Conservation (phyloP, 2,888 invertebrate genomes). For the Iselma pallidipennis region DNA sequence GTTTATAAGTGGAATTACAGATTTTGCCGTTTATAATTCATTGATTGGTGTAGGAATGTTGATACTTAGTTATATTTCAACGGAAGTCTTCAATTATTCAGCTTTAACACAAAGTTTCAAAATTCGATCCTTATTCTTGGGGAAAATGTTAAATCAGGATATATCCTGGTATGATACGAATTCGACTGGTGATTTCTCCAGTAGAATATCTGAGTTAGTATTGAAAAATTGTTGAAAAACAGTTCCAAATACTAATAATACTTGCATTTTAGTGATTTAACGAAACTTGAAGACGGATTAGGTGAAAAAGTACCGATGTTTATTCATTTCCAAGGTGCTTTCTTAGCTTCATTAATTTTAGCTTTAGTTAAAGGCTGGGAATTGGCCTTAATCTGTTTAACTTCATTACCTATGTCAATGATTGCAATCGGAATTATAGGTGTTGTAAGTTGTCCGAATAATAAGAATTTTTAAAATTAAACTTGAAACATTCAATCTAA, state of each 20-base stretch:
- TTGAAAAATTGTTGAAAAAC: not conserved
- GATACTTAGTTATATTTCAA: slow-evolving; percentile 65
- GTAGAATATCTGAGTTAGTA: slow-evolving; percentile 73
- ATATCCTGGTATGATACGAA: slow-evolving; percentile 74
- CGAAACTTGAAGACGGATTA: slow-evolving; percentile 80
- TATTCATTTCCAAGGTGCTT: slow-evolving; percentile 69
- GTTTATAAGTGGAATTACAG: slow-evolving; percentile 59
- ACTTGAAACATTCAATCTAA: not conserved
- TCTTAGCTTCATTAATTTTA: slow-evolving; percentile 70
- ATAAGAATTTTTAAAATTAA: not conserved
- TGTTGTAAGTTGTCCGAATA: slow-evolving; percentile 15
- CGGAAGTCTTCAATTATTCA: slow-evolving; percentile 70
- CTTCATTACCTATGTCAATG: slow-evolving; percentile 27
- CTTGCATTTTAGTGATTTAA: slow-evolving; percentile 62
- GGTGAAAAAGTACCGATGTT: slow-evolving; percentile 82
- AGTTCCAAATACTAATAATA: not conserved
- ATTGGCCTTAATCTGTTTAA: slow-evolving; percentile 65
- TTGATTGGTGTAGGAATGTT: slow-evolving; percentile 65
- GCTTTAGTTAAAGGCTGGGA: slow-evolving; percentile 82
- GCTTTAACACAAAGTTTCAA: slow-evolving; percentile 71
- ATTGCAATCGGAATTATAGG: slow-evolving; percentile 26
- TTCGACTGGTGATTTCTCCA: slow-evolving; percentile 74
- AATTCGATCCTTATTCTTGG: slow-evolving; percentile 68
- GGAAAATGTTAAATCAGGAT: slow-evolving; percentile 72
- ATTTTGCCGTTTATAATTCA: slow-evolving; percentile 66